Evolutionary conservation across 2,113 vertebrate species (phyloP), one percentile per base, ranked within the genome.

Genomic region (Chionomys nivalis): DNA sequence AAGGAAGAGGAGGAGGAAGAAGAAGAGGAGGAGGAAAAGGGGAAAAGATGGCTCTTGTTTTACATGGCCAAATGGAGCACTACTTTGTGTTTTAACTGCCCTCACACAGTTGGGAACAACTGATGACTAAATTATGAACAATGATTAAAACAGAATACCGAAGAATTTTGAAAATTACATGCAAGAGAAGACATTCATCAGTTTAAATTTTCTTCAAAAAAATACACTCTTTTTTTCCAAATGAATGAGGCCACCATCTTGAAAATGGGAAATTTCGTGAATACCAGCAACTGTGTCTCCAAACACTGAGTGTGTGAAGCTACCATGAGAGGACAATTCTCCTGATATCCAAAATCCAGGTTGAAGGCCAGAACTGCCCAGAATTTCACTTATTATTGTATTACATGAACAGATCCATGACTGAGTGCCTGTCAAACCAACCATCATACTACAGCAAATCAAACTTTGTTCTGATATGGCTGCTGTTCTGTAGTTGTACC

Each of bases 1-100:
- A 5, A 16, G 33, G 5, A 26, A 6, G 3, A 23, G 17, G 9
- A 4, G 8, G 7, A 10, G 19, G 17, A 1, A 17, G 10, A n/a
- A 7, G 31, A 9, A 5, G 68, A 33, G 14, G 4, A 55, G 28
- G 24, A 33, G 36, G 31, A 70, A 36, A n/a, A 72, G 70, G n/a
- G 39, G 17, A 3, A 77, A 26, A 31, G 75, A 47, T 75, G 12
- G 81, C 5, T 1, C 55, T 87, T 82, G 39, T 58, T 58, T 55
- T 87, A 14, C 10, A 66, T 42, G 4, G 47, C 19, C 2, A 58
- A 47, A 52, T 58, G 68, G 58, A 55, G 1, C 2, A 49, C 28
- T 24, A 10, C 26, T 3, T 31, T 33, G 36, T 24, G 2, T 11
- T 85, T 49, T 73, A n/a, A 73, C 0, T 61, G n/a, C 52, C 78